Evolutionary conservation across 2,113 vertebrate genomes (phyloP).

Genomic region (Gopherus flavomarginatus): DNA sequence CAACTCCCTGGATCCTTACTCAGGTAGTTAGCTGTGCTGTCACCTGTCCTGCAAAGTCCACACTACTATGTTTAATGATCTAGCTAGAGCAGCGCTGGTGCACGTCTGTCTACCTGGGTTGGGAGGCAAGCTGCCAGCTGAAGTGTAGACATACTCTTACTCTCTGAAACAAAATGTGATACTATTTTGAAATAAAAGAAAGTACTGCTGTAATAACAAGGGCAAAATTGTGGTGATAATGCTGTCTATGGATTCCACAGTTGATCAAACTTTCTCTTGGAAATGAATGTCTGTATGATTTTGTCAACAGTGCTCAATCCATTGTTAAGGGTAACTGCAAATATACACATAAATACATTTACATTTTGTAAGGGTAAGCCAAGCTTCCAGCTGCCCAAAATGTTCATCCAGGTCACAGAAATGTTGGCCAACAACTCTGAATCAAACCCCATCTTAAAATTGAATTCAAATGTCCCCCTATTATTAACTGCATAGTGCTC

Average conservation of each 20-base stretch:
- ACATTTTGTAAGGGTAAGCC: accelerated
- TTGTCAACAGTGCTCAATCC: not conserved
- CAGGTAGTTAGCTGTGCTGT: not conserved
- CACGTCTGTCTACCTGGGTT: not conserved
- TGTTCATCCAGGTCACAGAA: not conserved
- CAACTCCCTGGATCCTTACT: not conserved
- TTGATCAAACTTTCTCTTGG: not conserved
- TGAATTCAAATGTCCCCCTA: not conserved
- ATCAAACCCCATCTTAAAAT: not conserved
- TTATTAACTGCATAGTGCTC: not conserved
- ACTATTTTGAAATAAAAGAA: not conserved
- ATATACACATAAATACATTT: not conserved
- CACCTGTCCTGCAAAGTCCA: not conserved
- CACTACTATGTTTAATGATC: not conserved
- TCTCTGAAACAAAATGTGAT: not conserved
- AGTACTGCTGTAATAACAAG: not conserved
- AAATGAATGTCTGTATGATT: not conserved
- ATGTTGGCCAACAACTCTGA: not conserved
- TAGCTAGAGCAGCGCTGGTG: not conserved
- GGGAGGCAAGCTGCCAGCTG: not conserved
- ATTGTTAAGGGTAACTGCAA: not conserved
- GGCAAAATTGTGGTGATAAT: not conserved
- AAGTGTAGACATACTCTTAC: not conserved
- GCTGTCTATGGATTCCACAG: not conserved
- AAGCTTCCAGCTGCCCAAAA: not conserved